Evolutionary conservation across 1,140 invertebrate genomes (phyloP).

Genomic region (Chrysoperla carnea): DNA sequence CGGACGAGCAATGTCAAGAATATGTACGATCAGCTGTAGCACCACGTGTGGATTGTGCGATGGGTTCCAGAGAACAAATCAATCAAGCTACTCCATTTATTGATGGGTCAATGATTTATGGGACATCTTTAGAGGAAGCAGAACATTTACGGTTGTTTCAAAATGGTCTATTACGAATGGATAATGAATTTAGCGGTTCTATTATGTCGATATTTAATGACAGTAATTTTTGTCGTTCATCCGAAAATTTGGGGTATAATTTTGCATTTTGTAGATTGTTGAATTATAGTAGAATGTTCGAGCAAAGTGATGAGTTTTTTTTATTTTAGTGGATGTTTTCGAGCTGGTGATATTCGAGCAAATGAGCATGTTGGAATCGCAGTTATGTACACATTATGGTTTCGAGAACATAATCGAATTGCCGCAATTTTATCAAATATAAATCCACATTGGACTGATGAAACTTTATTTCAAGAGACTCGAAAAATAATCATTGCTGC

Average conservation of each 20-base stretch:
- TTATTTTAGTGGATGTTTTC: conserved; percentile 9
- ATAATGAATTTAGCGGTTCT: conserved; percentile 4
- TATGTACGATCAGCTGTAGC: conserved; percentile 23
- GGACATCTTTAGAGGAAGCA: conserved; percentile 28
- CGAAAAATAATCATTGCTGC: conserved; percentile 33
- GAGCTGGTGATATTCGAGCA: conserved; percentile 39
- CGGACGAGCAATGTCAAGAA: conserved; percentile 12
- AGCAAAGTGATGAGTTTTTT: background rate
- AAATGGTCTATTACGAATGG: conserved; percentile 23
- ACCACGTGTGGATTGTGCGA: conserved; percentile 29
- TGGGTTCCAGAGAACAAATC: conserved; percentile 29
- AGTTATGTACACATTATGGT: conserved; percentile 41
- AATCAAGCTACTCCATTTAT: conserved; percentile 52
- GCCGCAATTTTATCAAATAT: conserved; percentile 32
- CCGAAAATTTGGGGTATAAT: too few relatives aligned
- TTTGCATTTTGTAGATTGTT: too few relatives aligned
- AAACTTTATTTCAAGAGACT: conserved; percentile 44
- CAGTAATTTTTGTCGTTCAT: too few relatives aligned
- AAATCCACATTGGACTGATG: conserved; percentile 49
- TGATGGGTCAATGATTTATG: conserved; percentile 53
- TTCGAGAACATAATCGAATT: conserved; percentile 53
- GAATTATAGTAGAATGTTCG: too few relatives aligned
- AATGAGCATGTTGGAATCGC: conserved; percentile 44
- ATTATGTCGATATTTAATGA: conserved; percentile 1
- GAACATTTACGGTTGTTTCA: conserved; percentile 22